Evolutionary conservation across 2,888 invertebrate genomes (phyloP), one percentile per base, ranked within the genome.

Genomic region (Tipula lateralis): DNA sequence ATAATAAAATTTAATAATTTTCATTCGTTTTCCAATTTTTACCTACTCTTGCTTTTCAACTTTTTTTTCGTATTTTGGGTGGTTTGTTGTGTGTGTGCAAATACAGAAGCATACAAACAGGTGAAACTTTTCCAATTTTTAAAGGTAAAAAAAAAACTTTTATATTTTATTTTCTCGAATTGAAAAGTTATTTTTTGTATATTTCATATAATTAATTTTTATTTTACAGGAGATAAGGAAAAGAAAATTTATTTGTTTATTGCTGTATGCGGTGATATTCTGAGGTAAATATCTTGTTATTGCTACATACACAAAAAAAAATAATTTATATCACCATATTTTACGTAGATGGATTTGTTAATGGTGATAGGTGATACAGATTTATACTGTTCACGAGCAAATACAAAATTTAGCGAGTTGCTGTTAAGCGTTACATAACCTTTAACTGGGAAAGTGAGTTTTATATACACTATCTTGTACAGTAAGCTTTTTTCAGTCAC

Each of bases 171-270:
- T 66, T 66, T 66, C 24, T 24, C 66, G 66, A 24, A 66, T 24
- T 66, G 24, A 66, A 66, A 66, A 66, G 24, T 66, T 24, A 9
- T 66, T 24, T 66, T 66, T 66, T 66, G 2, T 19, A 66, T 66
- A 66, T 66, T 66, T 66, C 24, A 66, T 66, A 66, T 66, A 66
- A 66, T 66, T 66, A 66, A 66, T 66, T 66, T 66, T 66, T 66
- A 66, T 66, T 66, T 66, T 66, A 24, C 66, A 24, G 24, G 66
- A 66, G 66, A 66, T 66, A 66, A 66, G 66, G 66, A 66, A 66
- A 66, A 6, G 24, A 66, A 66, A 66, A 66, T 66, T 66, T 66
- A 24, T 66, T 66, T 66, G 66, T 66, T 66, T 66, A 66, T 66
- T 66, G 66, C 44, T 44, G n/a, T 44, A 24, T 7, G 4, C n/a